Evolutionary conservation across 2,113 vertebrate species (phyloP).

Genomic region (Crocuta crocuta): DNA sequence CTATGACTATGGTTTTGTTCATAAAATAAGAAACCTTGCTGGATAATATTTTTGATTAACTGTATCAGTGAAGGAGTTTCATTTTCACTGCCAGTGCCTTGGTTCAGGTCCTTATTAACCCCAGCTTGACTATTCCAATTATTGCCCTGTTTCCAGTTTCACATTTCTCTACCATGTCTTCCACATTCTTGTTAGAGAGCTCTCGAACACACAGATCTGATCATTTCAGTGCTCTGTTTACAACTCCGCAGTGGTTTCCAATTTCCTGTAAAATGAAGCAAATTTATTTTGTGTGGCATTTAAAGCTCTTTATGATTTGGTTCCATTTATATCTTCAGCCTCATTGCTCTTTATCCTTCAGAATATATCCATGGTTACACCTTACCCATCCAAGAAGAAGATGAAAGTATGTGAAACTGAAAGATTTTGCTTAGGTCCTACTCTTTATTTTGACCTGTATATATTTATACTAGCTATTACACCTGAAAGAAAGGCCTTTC

Average conservation of each 20-base stretch:
- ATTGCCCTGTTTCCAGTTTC: neutral
- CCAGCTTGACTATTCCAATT: neutral
- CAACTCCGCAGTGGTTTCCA: neutral
- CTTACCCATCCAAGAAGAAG: neutral
- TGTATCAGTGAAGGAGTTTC: neutral
- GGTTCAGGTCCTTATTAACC: neutral
- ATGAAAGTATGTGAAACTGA: neutral
- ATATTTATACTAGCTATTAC: neutral
- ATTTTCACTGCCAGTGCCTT: neutral
- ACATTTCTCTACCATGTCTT: neutral
- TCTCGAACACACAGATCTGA: neutral
- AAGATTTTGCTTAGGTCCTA: neutral
- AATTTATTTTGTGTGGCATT: neutral
- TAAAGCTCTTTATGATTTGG: slow-evolving; percentile 1
- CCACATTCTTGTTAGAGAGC: neutral
- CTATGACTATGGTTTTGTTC: neutral
- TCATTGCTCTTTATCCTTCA: neutral
- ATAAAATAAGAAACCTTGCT: neutral
- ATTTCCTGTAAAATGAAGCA: neutral
- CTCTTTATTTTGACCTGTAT: neutral
- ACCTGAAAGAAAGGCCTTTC: neutral
- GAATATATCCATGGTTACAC: neutral
- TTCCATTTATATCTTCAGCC: neutral
- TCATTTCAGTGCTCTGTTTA: neutral
- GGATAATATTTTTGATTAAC: neutral